These are phyloP conservation scores for Baryphthengus martii DNA, from an alignment of 2,113 vertebrate species.

Conservation along the genomic window DNA sequence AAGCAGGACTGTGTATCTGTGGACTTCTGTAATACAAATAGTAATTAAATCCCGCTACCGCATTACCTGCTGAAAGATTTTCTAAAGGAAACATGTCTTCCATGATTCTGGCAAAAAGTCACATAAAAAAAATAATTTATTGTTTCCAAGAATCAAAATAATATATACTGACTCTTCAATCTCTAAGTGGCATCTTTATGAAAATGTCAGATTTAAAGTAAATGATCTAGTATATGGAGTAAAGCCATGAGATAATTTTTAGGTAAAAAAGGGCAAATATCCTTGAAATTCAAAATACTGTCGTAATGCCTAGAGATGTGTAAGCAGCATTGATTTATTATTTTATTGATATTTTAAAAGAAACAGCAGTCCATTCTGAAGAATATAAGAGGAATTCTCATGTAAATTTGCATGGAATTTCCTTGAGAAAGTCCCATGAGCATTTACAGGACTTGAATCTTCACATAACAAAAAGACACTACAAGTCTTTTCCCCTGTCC, in stretches of 20 bases:
- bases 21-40: not conserved
- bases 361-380: not conserved
- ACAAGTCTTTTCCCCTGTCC: not conserved
- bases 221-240: not conserved
- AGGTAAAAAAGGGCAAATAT: not conserved
- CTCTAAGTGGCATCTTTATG: not conserved
- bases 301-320: not conserved
- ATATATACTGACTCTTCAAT: not conserved
- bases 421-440: not conserved
- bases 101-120: not conserved
- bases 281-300: not conserved
- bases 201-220: not conserved
- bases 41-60: not conserved
- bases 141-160: not conserved
- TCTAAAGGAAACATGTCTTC: not conserved
- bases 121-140: not conserved
- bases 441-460: not conserved
- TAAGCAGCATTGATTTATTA: not conserved
- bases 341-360: not conserved
- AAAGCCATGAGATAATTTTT: not conserved
- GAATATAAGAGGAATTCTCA: not conserved
- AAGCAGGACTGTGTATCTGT: not conserved
- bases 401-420: not conserved
- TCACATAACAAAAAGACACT: not conserved
- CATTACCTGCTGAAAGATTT: not conserved